phyloP scores from a whole-genome alignment of 2,797 vertebrate genomes.

The Pipistrellus pipistrellus region DNA sequence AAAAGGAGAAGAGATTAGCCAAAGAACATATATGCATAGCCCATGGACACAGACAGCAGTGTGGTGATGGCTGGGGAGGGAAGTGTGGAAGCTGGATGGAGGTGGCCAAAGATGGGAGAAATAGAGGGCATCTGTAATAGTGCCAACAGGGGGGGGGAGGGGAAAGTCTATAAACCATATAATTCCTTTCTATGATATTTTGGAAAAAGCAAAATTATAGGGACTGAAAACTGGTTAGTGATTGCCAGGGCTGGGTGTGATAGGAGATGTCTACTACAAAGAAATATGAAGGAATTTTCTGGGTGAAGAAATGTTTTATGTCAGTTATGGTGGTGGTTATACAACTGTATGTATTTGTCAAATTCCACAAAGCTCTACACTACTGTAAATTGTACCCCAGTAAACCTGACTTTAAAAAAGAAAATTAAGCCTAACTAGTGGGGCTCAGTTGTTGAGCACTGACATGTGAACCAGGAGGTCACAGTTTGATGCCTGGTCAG shows the following conservation, averaged over 20 bases:
- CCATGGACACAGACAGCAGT: neutral
- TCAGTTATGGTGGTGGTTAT: neutral
- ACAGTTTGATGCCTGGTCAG: too few relatives aligned
- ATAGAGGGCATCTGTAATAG: neutral
- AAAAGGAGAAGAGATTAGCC: neutral
- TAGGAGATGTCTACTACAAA: neutral
- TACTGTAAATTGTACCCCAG: neutral
- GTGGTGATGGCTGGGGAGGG: neutral
- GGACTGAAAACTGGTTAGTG: neutral
- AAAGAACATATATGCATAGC: neutral
- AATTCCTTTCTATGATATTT: neutral
- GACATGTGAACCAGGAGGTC: too few relatives aligned
- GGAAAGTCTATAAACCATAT: neutral
- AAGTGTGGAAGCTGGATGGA: neutral
- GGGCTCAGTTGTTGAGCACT: too few relatives aligned
- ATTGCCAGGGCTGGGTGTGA: neutral
- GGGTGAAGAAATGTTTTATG: neutral
- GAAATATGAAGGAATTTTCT: neutral
- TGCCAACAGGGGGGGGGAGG: neutral
- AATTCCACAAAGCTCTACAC: neutral
- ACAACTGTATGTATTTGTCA: neutral
- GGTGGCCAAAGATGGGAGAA: neutral
- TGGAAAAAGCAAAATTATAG: neutral
- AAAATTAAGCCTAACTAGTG: neutral
- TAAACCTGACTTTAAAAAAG: conserved; percentile 27